Percentiles rank a stretch among this genome's conserved stretches.
phyloP scores from a whole-genome alignment of 2,113 vertebrate species.

The Apeltes quadracus region DNA sequence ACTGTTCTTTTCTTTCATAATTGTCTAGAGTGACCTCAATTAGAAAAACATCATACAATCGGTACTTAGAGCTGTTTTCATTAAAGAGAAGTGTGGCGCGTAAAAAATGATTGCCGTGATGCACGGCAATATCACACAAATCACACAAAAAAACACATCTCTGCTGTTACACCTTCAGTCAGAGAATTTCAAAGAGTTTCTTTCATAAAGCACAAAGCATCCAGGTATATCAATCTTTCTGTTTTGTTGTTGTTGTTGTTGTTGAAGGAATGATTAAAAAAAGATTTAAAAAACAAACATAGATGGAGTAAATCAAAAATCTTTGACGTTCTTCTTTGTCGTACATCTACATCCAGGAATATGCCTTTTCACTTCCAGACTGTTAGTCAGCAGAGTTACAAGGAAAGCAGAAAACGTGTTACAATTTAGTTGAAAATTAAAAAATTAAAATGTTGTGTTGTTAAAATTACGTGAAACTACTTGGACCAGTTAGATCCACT shows the following conservation, averaged over 20 bases:
- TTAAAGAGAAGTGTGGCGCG: conserved; percentile 8
- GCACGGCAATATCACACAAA: conserved; percentile 29
- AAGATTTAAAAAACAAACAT: conserved; percentile 38
- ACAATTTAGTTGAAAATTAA: conserved; percentile 1
- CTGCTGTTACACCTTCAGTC: conserved; percentile 50
- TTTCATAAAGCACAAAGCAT: conserved; percentile 67
- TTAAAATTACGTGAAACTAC: not conserved
- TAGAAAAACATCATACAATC: conserved; percentile 27
- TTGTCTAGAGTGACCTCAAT: conserved; percentile 20
- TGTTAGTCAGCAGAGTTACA: conserved; percentile 26
- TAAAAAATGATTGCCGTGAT: conserved; percentile 2
- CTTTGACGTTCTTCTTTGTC: conserved; percentile 57
- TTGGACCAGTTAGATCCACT: not conserved
- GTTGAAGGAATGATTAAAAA: conserved; percentile 76
- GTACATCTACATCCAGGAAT: conserved; percentile 77
- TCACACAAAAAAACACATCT: conserved; percentile 34
- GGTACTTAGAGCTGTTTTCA: conserved; percentile 19
- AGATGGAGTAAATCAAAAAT: conserved; percentile 45
- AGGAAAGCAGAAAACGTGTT: conserved; percentile 24
- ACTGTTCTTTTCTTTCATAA: not conserved
- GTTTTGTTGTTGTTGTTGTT: conserved; percentile 39
- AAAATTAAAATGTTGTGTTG: not conserved
- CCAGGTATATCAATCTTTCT: conserved; percentile 75
- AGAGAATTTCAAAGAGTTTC: conserved; percentile 37
- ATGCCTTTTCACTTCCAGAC: conserved; percentile 50